Conservation (phyloP, 2,888 invertebrate species). For the Pyralis farinalis region DNA sequence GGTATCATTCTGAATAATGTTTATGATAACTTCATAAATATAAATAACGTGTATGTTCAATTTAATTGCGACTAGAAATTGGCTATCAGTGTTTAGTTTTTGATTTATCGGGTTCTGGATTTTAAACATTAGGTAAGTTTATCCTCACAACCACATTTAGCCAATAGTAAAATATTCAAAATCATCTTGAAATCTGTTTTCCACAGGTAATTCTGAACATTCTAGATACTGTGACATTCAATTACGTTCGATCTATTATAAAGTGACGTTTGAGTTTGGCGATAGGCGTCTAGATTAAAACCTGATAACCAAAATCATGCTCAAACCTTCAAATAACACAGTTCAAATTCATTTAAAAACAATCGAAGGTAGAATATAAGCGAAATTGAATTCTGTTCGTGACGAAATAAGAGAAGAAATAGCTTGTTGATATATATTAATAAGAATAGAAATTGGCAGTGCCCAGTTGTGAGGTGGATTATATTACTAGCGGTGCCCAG, state of each 20-base stretch:
- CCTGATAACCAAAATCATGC: not conserved
- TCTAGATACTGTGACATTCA: conserved; percentile 19
- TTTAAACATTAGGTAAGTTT: too few species aligned
- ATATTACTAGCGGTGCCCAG: conserved; percentile 22
- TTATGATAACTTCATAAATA: too few species aligned
- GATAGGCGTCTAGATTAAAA: conserved; percentile 15
- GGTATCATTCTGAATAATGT: too few species aligned
- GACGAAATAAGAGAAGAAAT: not conserved
- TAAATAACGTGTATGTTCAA: too few species aligned
- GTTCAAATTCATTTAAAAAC: not conserved
- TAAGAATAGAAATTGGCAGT: conserved; percentile 33
- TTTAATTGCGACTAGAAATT: too few species aligned
- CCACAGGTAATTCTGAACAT: conserved; percentile 13
- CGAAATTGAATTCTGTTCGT: not conserved
- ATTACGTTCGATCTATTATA: conserved; percentile 24
- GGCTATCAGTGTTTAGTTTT: too few species aligned
- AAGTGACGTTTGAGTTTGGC: conserved; percentile 16
- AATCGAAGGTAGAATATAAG: not conserved
- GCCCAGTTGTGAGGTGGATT: conserved; percentile 23
- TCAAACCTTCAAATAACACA: not conserved
- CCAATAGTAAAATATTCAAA: too few species aligned
- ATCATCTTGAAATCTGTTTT: not conserved
- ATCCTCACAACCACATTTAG: too few species aligned
- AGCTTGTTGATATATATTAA: conserved; percentile 6
- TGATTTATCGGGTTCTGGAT: too few species aligned